Base-by-base conservation (phyloP, 1,140 invertebrate species). In the Brachionus sp. region DNA sequence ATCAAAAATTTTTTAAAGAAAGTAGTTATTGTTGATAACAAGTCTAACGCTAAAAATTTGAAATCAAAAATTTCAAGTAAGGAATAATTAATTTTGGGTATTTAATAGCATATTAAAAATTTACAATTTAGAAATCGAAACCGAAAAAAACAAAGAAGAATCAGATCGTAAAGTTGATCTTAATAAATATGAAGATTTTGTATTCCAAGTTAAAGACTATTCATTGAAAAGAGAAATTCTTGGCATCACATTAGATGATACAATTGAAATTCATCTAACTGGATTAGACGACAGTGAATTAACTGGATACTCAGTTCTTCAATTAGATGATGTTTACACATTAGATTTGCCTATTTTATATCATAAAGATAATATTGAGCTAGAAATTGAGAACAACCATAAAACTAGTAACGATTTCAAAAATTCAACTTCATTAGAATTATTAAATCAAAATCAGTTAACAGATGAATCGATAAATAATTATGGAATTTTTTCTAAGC, bases 151-250 rank as follows among this genome's bases (percentile, higher is more conserved):
- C 33, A 23, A 37, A 44, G 44, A 42, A 10, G 68, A 75, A 75
- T 2, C 39, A 13, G 70, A 75, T 23, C 19, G 44, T 46, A 75
- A 75, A 75, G 25, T 75, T 46, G 70, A 75, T 29, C 23, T 75
- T 12, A 75, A 75, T 25, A 75, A 46, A 75, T 75, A 75, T 46
- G 70, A 75, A 75, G 70, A 75, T 33, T 75, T 75, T 33, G 37
- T 75, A 23, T 75, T 75, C 25, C 39, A 75, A 75, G 44, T 75
- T 9, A 35, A 75, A 25, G 70, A 75, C 25, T 75, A 25, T 29
- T 35, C 42, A 10, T 10, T 29, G 12, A 46, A 44, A 44, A 75
- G 25, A 75, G 70, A 75, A 29, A 25, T 46, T 5, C 19, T 75
- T 9, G 23, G 70, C 44, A 75, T 39, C 9, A 46, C 70, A 16